Evolutionary conservation across 2,888 invertebrate species (phyloP).

Genomic region (Scelioninae gen. 1): DNA sequence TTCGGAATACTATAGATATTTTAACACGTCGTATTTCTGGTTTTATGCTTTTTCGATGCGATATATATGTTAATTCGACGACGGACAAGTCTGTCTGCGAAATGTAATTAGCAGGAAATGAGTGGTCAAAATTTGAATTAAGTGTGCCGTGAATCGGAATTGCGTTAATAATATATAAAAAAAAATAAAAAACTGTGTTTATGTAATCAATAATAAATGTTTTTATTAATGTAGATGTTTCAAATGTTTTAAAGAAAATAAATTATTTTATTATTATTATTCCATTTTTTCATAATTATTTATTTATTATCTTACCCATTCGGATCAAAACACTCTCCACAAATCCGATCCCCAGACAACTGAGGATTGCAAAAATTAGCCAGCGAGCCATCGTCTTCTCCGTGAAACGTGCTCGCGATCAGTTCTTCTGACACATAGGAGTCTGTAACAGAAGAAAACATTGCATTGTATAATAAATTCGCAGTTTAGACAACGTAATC

Average conservation of each 20-base stretch:
- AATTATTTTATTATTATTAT: no score
- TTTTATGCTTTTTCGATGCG: slow-evolving; percentile 30
- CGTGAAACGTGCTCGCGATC: slow-evolving; percentile 60
- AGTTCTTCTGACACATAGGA: slow-evolving; percentile 67
- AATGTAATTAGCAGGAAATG: neutral
- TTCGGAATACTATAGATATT: slow-evolving; percentile 28
- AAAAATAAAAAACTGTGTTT: no score
- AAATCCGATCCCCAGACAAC: slow-evolving; percentile 73
- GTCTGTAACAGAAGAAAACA: slow-evolving; percentile 74
- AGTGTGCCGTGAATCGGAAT: neutral
- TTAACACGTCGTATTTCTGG: slow-evolving; percentile 45
- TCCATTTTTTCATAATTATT: neutral
- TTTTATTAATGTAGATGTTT: no score
- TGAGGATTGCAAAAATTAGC: slow-evolving; percentile 76
- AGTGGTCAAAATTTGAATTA: neutral
- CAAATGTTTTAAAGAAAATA: no score
- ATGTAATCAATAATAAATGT: no score
- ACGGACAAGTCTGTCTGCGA: neutral
- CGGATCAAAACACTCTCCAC: slow-evolving; percentile 74
- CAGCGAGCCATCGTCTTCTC: slow-evolving; percentile 77
- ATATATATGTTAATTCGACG: slow-evolving; percentile 35
- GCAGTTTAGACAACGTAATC: slow-evolving; percentile 55
- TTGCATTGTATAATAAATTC: slow-evolving; percentile 42
- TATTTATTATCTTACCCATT: slow-evolving; percentile 75
- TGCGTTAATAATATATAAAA: no score